Base-by-base conservation (phyloP, 1,140 invertebrate genomes). In the Drosophila miranda region DNA sequence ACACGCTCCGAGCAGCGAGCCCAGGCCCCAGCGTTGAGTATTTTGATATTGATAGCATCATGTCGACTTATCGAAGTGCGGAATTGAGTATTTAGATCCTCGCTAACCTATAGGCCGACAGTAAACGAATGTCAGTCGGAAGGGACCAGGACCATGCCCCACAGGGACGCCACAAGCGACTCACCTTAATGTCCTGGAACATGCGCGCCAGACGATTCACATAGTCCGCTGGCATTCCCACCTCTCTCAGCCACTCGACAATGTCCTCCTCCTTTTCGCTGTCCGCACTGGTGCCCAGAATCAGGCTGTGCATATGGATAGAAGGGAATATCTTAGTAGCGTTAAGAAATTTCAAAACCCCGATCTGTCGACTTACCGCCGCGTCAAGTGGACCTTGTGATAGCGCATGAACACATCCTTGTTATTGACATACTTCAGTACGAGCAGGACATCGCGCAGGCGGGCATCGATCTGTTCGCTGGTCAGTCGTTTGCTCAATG, bases 361-460 rank as follows among this genome's bases (percentile, higher is more conserved):
- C 14, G 0, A 11, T 43, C 2, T 21, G 6, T 11, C 1, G 16
- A 56, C 98, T 56, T 97, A 94, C 78, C 99, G 93, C 77, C 99
- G 92, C 23, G 98, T 99, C 73, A 99, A 93, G 93, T 99, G 98
- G 42, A 98, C 98, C 92, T 99, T 99, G 92, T 99, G 98, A 92
- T 99, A 99, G 67, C 98, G 93, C 98, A 99, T 99, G 90, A 99
- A 99, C 6, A 99, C 98, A 93, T 99, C 99, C 91, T 99, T 99
- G 91, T 99, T 99, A 91, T 98, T 97, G 51, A 99, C 98, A 92
- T 99, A 99, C 92, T 99, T 99, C 48, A 99, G 93, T 44, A 99
- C 98, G 86, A 99, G 92, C 57, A 99, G 92, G 64, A 99, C 97
- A 94, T 99, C 97, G 90, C 94, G 95, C 45, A 99, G 93, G 90